Base-by-base conservation (phyloP, 2,113 vertebrate species). In the Etia nguti region DNA sequence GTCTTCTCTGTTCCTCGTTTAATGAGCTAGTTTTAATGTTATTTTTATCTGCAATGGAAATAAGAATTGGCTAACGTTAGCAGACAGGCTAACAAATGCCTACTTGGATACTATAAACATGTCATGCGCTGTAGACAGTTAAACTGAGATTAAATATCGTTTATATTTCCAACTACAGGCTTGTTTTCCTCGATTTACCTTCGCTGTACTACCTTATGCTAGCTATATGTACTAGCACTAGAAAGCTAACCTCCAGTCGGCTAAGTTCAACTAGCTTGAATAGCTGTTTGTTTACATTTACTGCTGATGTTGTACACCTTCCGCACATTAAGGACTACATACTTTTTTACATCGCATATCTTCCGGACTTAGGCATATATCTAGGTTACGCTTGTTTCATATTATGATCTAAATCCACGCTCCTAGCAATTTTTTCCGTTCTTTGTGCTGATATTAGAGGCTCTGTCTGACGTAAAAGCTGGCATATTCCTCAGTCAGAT, bases 231-330 rank as follows among this genome's bases (percentile, higher is more conserved):
- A 15, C 54, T 93, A 93, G 92, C 89, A 87, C 8, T 4, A 20
- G 65, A 48, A 82, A 68, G 94, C 95, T 91, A 93, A 79, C 79
- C 36, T 31, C 31, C 15, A 18, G 7, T 52, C 46, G 83, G 93
- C 93, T 93, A 92, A 92, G 83, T 59, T 24, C 6, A 70, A 86
- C 92, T 92, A 90, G 93, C 89, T 85, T 65, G 5, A 54, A 31
- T 73, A 83, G 88, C 82, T 18, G 91, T 93, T 95, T 94, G 93
- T 95, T 94, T 95, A 95, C 93, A 95, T 93, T 16, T 4, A 86
- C 34, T n/a, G 57, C 3, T 12, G 86, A 48, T 10, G 70, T 15
- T 50, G 2, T 15, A 9, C 34, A 68, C 2, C 10, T 34, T 29
- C 13, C 15, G 16, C 2, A 5, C 46, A 24, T 2, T 4, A n/a